phyloP scores from a whole-genome alignment of 2,113 vertebrate genomes.

The Cynoglossus semilaevis region DNA sequence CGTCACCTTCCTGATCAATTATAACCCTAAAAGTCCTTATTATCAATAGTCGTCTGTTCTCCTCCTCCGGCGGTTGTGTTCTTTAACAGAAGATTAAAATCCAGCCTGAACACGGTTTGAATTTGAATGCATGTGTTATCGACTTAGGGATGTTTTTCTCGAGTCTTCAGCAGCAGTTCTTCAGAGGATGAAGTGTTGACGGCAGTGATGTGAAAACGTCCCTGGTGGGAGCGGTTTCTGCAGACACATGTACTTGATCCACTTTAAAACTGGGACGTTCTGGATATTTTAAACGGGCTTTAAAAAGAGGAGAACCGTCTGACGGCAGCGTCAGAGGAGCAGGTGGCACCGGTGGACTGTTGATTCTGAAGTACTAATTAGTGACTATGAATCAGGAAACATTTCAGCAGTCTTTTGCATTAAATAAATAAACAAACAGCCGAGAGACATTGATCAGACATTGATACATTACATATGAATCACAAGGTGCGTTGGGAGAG shows the following conservation, averaged over 20 bases:
- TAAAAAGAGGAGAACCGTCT: conserved; percentile 10
- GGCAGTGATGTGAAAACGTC: conserved; percentile 45
- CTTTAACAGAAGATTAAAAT: conserved; percentile 2
- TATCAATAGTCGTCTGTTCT: no score
- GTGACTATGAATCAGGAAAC: conserved; percentile 4
- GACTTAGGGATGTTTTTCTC: conserved; percentile 32
- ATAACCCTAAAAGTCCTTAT: no score
- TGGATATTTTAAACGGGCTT: conserved; percentile 43
- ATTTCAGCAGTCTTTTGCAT: background rate
- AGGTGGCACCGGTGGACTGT: conserved; percentile 34
- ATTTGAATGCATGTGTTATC: conserved; percentile 37
- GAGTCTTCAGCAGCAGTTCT: conserved; percentile 36
- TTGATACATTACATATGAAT: background rate
- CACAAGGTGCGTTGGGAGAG: background rate
- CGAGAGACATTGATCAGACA: background rate
- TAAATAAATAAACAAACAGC: background rate
- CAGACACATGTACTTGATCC: conserved; percentile 47
- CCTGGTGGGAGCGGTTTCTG: conserved; percentile 49
- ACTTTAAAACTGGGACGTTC: conserved; percentile 56
- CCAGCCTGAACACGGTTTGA: conserved; percentile 36
- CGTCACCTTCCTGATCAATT: no score
- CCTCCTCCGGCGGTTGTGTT: no score
- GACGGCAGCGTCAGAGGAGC: conserved; percentile 13
- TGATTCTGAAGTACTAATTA: conserved; percentile 10
- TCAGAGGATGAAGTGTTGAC: conserved; percentile 43